A percentile compares a stretch with the other conserved stretches of the same genome.
These are phyloP conservation scores for Acleris sparsana DNA, from an alignment of 2,888 invertebrate genomes.

Conservation along the genomic window DNA sequence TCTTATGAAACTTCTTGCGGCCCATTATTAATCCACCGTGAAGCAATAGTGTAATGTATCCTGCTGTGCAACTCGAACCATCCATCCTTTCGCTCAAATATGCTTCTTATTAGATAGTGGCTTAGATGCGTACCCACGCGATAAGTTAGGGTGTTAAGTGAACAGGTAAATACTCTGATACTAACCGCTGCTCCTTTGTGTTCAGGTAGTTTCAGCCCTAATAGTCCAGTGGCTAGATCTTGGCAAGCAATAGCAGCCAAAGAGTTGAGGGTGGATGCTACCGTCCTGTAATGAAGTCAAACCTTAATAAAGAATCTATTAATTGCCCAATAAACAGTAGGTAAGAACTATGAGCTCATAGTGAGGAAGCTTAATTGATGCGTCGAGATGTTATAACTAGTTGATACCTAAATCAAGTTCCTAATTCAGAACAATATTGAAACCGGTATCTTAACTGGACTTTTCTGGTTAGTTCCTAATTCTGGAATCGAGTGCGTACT, in stretches of 20 bases:
- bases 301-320: too few relatives aligned
- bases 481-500: slow-evolving; percentile 49
- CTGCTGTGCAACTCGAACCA: too few relatives aligned
- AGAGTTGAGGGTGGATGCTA: slow-evolving; percentile 97
- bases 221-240: slow-evolving; percentile 90
- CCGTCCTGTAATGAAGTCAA: slow-evolving; percentile 86
- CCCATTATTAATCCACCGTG: too few relatives aligned
- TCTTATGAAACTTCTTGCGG: too few relatives aligned
- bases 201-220: slow-evolving; percentile 88
- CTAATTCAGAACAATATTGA: slow-evolving; percentile 60
- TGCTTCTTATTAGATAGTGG: too few relatives aligned
- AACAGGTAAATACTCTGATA: slow-evolving; percentile 15
- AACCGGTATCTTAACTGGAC: slow-evolving; percentile 68
- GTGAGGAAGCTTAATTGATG: neutral
- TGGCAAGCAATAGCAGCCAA: slow-evolving; percentile 95
- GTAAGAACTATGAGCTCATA: too few relatives aligned
- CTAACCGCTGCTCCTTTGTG: slow-evolving; percentile 89
- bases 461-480: slow-evolving; percentile 63
- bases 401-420: slow-evolving; percentile 42
- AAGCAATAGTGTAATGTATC: too few relatives aligned
- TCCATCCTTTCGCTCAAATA: too few relatives aligned
- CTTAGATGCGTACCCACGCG: too few relatives aligned
- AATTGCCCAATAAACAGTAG: too few relatives aligned
- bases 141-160: too few relatives aligned
- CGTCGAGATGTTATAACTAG: neutral